Base-by-base conservation (phyloP, 2,797 vertebrate genomes). In the Myripristis murdjan region DNA sequence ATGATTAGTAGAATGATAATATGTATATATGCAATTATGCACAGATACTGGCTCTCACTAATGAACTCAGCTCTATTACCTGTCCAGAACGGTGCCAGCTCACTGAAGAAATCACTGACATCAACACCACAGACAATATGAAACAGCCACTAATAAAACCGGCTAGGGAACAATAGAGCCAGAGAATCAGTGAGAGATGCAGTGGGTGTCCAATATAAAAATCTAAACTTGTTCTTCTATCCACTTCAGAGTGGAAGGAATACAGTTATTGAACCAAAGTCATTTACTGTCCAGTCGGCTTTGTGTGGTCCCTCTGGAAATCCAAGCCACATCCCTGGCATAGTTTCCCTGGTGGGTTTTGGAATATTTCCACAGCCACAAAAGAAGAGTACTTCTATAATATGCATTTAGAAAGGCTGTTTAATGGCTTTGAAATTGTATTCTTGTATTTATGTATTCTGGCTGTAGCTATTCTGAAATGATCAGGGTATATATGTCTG, bases 11-110 rank as follows among this genome's bases (percentile, higher is more conserved):
- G 9, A 24, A 43, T 23, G 64, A 56, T 23, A 24, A 18, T 63
- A 35, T 64, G 16, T 31, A 52, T 14, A 31, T 24, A 61, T 71
- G 39, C n/a, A 71, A 44, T 54, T 31, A 43, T 51, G 51, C 51
- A 53, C 51, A 53, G 15, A 15, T 16, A 41, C 12, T 54, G 6
- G 33, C 37, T 70, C 23, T 71, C 15, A 31, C 6, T 44, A 57
- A 56, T 43, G n/a, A 70, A 22, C 22, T 49, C 9, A 23, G 3
- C 26, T 62, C 3, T 41, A 6, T 37, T 37, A 11, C 53, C 18
- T 49, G 10, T 3, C 7, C 47, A 23, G 18, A 31, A 11, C 20
- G 54, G 8, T 35, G 31, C 11, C 33, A 35, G 11, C n/a, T 39
- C 33, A 39, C 6, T n/a, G 26, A 39, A 23, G n/a, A 22, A 57